Base-by-base conservation (phyloP, 2,888 invertebrate genomes). In the Coecobrya sp. region DNA sequence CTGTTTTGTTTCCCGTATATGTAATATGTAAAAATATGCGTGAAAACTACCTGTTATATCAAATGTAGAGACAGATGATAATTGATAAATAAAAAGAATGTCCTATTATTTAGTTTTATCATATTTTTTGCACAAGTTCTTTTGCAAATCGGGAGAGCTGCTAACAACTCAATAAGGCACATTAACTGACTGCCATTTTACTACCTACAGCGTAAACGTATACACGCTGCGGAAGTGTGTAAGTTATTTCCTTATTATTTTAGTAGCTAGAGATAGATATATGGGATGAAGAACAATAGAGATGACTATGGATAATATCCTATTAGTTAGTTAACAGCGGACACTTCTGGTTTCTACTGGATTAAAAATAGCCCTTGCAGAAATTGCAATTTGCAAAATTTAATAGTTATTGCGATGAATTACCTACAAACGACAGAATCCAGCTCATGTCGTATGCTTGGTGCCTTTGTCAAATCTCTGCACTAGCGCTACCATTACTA, bases 101-200 rank as follows among this genome's bases (percentile, higher is more conserved):
- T 25, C 25, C 0, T 62, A 62, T 25, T 4, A 59, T 5, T 59
- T 59, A 59, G 25, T 10, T 3, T 7, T 59, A 36, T 49, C 10
- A 49, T 49, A 49, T 13, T 13, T 3, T 52, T 25, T 79, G 52
- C 79, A 79, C 19, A 79, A 27, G 10, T 81, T 81, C 27, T 59
- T 13, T 65, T 62, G 59, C 42, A 42, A 36, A 30, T 16, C 8
- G 76, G 81, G 49, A 76, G 89, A 90, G 76, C 90, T 85, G 90
- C 90, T 85, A 85, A 68, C 90, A 90, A 90, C 90, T 90, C 90
- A 90, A 90, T 92, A 93, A 93, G 93, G 93, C 93, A 93, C 93
- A 76, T 91, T 82, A 76, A 87, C 88, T 93, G 93, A 93, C 93
- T 91, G 93, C 93, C 93, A 93, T 88, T 93, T 84, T 73, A 65